phyloP scores from a whole-genome alignment of 2,113 vertebrate genomes.

The Amia ocellicauda region DNA sequence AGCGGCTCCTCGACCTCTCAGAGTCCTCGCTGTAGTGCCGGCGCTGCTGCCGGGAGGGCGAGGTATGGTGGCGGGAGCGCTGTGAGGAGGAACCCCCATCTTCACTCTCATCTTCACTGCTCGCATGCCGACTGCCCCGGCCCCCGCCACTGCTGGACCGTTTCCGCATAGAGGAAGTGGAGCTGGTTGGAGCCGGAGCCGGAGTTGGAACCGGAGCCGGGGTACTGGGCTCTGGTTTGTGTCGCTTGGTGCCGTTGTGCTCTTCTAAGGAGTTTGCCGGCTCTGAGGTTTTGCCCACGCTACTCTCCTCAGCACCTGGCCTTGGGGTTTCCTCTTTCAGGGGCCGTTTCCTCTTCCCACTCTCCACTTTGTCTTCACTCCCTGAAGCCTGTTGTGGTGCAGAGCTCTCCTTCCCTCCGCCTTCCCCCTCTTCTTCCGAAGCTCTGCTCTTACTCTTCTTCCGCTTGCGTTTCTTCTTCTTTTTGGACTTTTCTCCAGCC shows the following conservation, averaged over 20 bases:
- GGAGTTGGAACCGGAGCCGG: constrained; percentile 43
- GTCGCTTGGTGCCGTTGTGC: constrained; percentile 63
- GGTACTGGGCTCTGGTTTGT: constrained; percentile 51
- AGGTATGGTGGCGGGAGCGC: constrained; percentile 70
- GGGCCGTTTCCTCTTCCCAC: constrained; percentile 70
- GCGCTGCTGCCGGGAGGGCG: constrained; percentile 66
- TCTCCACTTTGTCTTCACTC: constrained; percentile 44
- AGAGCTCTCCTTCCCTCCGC: constrained; percentile 26
- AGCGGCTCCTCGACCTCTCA: constrained; percentile 77
- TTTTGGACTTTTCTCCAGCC: constrained; percentile 78
- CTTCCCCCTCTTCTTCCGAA: constrained; percentile 41
- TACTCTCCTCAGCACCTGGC: constrained; percentile 51
- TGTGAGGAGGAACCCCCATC: constrained; percentile 71
- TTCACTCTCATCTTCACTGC: constrained; percentile 83
- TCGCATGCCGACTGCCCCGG: constrained; percentile 56
- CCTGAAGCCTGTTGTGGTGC: constrained; percentile 21
- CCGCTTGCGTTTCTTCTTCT: constrained; percentile 85
- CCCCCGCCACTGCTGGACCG: constrained; percentile 48
- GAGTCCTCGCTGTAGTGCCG: constrained; percentile 86
- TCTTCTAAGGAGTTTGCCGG: constrained; percentile 69
- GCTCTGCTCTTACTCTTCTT: constrained; percentile 78
- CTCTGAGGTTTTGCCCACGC: constrained; percentile 37
- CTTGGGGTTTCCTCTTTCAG: constrained; percentile 68
- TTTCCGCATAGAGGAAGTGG: constrained; percentile 43
- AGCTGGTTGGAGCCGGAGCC: constrained; percentile 53